phyloP scores from a whole-genome alignment of 2,113 vertebrate species.

The Megaceryle maxima region DNA sequence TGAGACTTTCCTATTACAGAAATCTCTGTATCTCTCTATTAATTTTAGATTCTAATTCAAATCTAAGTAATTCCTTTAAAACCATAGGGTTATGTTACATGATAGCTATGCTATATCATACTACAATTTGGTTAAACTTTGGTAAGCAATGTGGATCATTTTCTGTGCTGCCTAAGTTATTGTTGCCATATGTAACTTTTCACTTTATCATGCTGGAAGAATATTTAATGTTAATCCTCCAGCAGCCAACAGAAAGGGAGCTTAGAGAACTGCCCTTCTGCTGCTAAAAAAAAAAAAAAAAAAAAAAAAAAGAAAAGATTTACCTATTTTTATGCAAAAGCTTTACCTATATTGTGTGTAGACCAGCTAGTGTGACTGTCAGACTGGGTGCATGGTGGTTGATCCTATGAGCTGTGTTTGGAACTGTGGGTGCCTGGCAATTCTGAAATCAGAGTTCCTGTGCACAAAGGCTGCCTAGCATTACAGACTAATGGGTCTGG shows the following conservation, averaged over 20 bases:
- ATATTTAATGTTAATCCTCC: not conserved
- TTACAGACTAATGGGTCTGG: not conserved
- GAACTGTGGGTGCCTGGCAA: not conserved
- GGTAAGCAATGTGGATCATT: accelerated
- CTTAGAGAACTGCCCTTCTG: not conserved
- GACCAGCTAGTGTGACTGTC: not conserved
- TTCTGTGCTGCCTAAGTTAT: not conserved
- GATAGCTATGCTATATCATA: not conserved
- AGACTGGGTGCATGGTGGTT: accelerated
- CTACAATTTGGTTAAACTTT: not conserved
- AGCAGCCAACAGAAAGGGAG: not conserved
- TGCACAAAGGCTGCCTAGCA: not conserved
- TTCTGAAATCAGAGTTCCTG: accelerated
- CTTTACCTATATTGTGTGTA: too few relatives aligned
- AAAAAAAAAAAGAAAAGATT: not conserved
- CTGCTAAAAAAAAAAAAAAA: not conserved
- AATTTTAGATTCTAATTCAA: not conserved
- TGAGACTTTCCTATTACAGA: not conserved
- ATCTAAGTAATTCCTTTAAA: not conserved
- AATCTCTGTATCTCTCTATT: not conserved
- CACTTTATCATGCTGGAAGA: not conserved
- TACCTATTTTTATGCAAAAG: not conserved
- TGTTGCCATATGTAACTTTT: not conserved
- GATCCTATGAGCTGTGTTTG: accelerated
- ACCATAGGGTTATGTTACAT: not conserved